phyloP scores from a whole-genome alignment of 2,113 vertebrate species.

The Syngnathus typhle region DNA sequence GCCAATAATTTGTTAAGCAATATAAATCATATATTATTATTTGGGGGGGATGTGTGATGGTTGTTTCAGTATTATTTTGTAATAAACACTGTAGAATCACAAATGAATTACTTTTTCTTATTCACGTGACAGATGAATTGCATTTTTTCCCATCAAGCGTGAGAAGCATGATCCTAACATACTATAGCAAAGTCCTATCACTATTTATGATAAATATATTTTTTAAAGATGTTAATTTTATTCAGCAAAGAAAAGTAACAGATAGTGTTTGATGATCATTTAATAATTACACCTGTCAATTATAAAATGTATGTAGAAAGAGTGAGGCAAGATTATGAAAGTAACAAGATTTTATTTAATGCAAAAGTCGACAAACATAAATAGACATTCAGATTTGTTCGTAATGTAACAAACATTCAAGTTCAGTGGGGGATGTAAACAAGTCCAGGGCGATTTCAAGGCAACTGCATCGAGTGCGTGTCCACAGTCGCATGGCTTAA shows the following conservation, averaged over 20 bases:
- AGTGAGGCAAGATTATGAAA: constrained; percentile 29
- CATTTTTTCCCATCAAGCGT: no score
- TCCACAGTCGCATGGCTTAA: no score
- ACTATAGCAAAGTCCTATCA: no score
- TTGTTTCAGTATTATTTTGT: constrained; percentile 11
- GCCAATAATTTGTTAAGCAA: neutral
- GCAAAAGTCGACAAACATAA: constrained; percentile 61
- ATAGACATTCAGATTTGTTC: constrained; percentile 71
- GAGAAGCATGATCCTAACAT: no score
- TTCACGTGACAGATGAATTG: neutral
- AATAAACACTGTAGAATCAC: constrained; percentile 21
- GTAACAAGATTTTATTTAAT: constrained; percentile 36
- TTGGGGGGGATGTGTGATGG: neutral
- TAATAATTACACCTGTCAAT: no score
- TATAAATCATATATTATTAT: neutral
- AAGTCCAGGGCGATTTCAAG: constrained; percentile 35
- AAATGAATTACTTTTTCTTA: neutral
- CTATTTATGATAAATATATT: no score
- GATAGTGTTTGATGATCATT: no score
- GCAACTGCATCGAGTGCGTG: constrained; percentile 13
- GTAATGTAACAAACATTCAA: constrained; percentile 50
- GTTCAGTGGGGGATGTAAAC: constrained; percentile 63
- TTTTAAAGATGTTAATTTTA: no score
- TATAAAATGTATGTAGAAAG: neutral
- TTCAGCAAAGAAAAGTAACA: no score